Base-by-base conservation (phyloP, 2,113 vertebrate genomes). In the Chaenocephalus aceratus region DNA sequence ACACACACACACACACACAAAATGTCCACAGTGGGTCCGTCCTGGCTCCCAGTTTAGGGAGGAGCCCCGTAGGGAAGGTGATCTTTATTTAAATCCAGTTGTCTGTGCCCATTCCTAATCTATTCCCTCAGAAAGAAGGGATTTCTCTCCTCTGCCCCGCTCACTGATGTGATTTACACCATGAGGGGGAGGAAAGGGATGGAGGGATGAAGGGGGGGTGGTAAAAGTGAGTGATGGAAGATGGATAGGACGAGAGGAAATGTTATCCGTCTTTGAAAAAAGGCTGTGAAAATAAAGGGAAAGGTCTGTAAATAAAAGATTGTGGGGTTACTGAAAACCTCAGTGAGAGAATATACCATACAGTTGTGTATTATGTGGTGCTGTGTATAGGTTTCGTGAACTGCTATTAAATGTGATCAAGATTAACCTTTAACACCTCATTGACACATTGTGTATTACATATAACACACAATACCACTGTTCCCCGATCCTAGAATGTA, bases 41-140 rank as follows among this genome's bases (percentile, higher is more conserved):
- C 76, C 66, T 46, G 0, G 12, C 74, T 75, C 75, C 78, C 83
- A 65, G 79, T 88, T 88, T 80, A 58, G 76, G 80, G 75, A 78
- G 68, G 81, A 63, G 68, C 64, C 69, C 89, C 41, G 58, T 21
- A 41, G 86, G 85, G 88, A 84, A 88, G 87, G 79, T 66, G 86
- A 88, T 91, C 89, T 90, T 84, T 93, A 90, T 92, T 92, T 90
- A 91, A 91, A 92, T 93, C 83, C 79, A 89, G 75, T 89, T 80
- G 83, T 85, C 84, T 85, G 87, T 74, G 76, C 60, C 75, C 86
- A 60, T 49, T 78, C 86, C 84, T 93, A 90, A 93, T 93, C 92
- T 92, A 74, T 67, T 81, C 77, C 78, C 77, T 69, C 76, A 86
- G 86, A 92, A 82, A 90, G 85, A 56, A 70, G 75, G 82, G 89